Base-by-base conservation (phyloP, 2,113 vertebrate species). In the Motacilla alba region DNA sequence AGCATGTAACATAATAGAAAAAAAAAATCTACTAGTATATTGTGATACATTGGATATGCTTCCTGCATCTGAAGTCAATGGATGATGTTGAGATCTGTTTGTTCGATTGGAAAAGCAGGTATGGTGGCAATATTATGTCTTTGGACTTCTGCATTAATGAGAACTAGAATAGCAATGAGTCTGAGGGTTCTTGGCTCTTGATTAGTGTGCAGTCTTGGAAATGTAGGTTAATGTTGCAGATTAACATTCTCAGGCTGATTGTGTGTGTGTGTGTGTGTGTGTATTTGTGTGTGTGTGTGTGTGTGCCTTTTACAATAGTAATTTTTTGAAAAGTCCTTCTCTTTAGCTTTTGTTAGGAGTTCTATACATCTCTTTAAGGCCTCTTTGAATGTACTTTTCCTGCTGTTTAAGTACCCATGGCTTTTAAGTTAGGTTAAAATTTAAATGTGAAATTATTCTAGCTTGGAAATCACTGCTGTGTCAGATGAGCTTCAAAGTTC, bases 61-160 rank as follows among this genome's bases (percentile, higher is more conserved):
- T 93, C 92, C 88, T 97, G 83, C 76, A 73, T 92, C 90, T 37
- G 79, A 92, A 95, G 83, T 87, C 89, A 88, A 39, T 90, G 84
- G 88, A 90, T 96, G 94, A 94, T 87, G 63, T 93, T 96, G 75
- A 93, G 90, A 90, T 93, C 79, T 85, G 55, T 96, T 95, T 94
- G 59, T 93, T 72, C 90, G 77, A 58, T 87, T 94, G 90, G 90
- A 96, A 79, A 83, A 95, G 55, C 96, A 94, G 95, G 92, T 94
- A 88, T 30, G 83, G n/a, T 94, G 83, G 68, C 63, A 83, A 46
- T 55, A 13, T 86, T 67, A 21, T 37, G 37, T 66, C 46, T 85
- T 95, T 83, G 58, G 86, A 81, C 47, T 92, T 89, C 73, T 72
- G 22, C 44, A n/a, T 75, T 90, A 78, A 35, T 87, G 59, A 55